Evolutionary conservation across 1,140 invertebrate genomes (phyloP).

Genomic region (Penaeus chinensis): DNA sequence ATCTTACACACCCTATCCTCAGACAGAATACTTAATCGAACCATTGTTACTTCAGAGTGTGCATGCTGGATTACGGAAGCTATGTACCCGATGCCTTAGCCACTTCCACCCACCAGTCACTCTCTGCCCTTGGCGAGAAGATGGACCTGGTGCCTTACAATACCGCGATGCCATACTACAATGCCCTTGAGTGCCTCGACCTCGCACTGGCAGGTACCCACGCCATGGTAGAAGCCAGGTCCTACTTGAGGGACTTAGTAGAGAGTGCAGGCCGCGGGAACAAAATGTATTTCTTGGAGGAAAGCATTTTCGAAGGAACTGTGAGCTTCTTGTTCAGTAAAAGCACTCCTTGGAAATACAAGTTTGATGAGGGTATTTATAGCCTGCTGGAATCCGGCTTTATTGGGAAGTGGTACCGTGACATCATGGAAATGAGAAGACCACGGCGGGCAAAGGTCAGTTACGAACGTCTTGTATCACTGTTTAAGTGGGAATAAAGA

Average conservation of each 20-base stretch:
- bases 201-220: background rate
- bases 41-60: background rate
- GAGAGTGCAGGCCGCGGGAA: background rate
- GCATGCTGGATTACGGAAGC: background rate
- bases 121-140: background rate
- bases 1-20: no score
- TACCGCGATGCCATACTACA: background rate
- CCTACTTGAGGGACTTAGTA: background rate
- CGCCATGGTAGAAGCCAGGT: background rate
- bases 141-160: background rate
- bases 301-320: background rate
- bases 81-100: background rate
- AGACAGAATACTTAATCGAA: background rate
- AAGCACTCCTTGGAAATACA: constrained; percentile 35
- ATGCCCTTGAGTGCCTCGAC: background rate
- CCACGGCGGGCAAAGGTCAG: no score
- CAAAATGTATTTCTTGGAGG: background rate
- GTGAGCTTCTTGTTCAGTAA: constrained; percentile 27
- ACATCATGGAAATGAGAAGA: background rate
- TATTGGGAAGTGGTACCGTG: constrained; percentile 29
- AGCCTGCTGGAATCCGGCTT: constrained; percentile 30
- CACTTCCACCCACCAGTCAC: background rate
- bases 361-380: constrained; percentile 26
- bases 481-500: background rate
- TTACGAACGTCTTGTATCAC: background rate